Evolutionary conservation across 2,888 invertebrate species (phyloP).

Genomic region (Dynastes tityus): DNA sequence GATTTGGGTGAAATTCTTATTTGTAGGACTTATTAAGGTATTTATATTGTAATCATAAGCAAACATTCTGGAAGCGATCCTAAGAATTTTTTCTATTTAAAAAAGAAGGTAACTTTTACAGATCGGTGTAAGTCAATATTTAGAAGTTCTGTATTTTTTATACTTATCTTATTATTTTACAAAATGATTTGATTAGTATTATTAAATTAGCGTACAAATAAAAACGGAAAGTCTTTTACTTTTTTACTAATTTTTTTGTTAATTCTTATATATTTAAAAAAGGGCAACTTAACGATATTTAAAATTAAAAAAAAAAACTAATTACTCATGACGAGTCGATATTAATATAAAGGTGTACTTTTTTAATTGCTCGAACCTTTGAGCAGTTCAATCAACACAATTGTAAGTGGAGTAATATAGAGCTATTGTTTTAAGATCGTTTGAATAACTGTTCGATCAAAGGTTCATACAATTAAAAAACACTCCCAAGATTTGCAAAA

Average conservation of each 20-base stretch:
- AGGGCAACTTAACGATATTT: too few species aligned
- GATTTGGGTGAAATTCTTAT: not conserved
- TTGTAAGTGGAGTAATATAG: too few species aligned
- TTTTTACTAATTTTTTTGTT: not conserved
- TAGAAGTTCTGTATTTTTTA: conserved; percentile 41
- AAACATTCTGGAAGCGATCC: conserved; percentile 4
- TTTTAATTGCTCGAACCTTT: too few species aligned
- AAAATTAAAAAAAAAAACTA: too few species aligned
- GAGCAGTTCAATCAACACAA: too few species aligned
- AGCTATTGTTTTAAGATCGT: too few species aligned
- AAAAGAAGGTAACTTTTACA: not conserved
- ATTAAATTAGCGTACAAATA: not conserved
- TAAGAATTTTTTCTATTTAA: conserved; percentile 1
- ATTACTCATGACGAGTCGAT: too few species aligned
- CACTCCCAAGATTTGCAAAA: too few species aligned
- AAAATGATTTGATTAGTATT: conserved; percentile 15
- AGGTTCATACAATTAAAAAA: too few species aligned
- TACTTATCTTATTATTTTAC: conserved; percentile 20
- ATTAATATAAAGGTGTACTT: too few species aligned
- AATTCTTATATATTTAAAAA: too few species aligned
- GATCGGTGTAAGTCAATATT: conserved; percentile 42
- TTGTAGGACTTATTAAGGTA: not conserved
- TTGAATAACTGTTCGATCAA: too few species aligned
- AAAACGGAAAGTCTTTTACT: not conserved
- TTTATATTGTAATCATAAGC: not conserved